Conservation (phyloP, 2,113 vertebrate genomes). For the Corythornis cristatus region DNA sequence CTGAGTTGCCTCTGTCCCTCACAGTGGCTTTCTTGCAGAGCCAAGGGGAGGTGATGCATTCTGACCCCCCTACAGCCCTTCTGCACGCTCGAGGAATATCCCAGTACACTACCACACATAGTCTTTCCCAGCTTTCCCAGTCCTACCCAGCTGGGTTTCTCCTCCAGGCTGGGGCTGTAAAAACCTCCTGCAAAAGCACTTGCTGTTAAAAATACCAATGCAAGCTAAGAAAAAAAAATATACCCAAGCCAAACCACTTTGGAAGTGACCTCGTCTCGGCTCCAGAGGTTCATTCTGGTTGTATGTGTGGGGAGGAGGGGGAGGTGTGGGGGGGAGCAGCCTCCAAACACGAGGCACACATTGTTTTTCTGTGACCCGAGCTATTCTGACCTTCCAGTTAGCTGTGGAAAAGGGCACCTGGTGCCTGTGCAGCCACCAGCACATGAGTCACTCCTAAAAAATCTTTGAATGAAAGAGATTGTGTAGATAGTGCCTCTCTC, state of each 20-base stretch:
- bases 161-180: not conserved
- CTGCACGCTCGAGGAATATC: not conserved
- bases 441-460: not conserved
- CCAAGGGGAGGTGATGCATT: not conserved
- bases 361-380: not conserved
- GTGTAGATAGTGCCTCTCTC: not conserved
- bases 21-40: not conserved
- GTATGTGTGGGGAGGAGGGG: not conserved
- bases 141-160: not conserved
- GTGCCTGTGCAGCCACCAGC: not conserved
- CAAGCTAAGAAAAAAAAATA: no score
- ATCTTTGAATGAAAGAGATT: not conserved
- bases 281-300: not conserved
- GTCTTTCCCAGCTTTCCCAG: no score
- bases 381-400: not conserved
- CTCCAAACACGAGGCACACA: not conserved
- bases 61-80: not conserved
- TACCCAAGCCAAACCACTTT: not conserved
- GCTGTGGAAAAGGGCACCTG: not conserved
- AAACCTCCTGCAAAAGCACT: not conserved
- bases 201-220: not conserved
- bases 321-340: not conserved
- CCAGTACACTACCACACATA: accelerated
- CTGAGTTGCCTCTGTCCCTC: not conserved
- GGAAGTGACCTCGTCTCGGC: accelerated